Evolutionary conservation across 2,797 vertebrate genomes (phyloP), one percentile per base, ranked within the genome.

Genomic region (Uromys caudimaculatus): DNA sequence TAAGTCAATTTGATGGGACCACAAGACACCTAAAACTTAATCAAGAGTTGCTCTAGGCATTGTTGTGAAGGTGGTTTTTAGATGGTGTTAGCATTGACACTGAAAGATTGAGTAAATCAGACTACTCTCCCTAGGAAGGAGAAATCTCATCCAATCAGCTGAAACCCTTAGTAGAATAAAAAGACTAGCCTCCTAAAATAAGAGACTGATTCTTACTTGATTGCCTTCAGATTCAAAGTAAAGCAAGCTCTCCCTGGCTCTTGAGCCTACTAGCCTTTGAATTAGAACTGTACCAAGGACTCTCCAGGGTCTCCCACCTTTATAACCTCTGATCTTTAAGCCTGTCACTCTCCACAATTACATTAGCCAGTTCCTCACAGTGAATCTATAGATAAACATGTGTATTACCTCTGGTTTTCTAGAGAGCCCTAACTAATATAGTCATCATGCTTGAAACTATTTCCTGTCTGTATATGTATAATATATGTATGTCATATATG

Each of bases 51-150:
- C 54, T 92, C 54, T 27, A 32, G 19, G 19, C 56, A 41, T 89
- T 91, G 93, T n/a, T 86, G 32, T 93, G 41, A 93, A 29, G 41
- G 41, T 69, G 24, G 19, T 79, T 84, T 95, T 41, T 19, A n/a
- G 56, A 75, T 69, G 7, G 35, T 7, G 54, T 91, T 81, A 81
- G 52, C 29, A 91, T 69, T 82, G 38, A 93, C 88, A 58, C 58
- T 9, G 3, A 56, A 9, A 84, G 41, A 78, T 6, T n/a, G 4
- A 90, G 29, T 71, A 91, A 88, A 89, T 21, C 9, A 29, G 69
- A 94, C 76, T 91, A 12, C 16, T 4, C 29, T 83, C 41, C 10
- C 29, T 47, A 64, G 35, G 4, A 1, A 54, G 54, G 52, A 21
- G 24, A 62, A 29, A n/a, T 10, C 44, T 92, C 47, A 82, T 76